Percentiles rank a stretch among this genome's conserved stretches.
Conservation (phyloP, 2,888 invertebrate species). For the Caenorhabditis sinica region DNA sequence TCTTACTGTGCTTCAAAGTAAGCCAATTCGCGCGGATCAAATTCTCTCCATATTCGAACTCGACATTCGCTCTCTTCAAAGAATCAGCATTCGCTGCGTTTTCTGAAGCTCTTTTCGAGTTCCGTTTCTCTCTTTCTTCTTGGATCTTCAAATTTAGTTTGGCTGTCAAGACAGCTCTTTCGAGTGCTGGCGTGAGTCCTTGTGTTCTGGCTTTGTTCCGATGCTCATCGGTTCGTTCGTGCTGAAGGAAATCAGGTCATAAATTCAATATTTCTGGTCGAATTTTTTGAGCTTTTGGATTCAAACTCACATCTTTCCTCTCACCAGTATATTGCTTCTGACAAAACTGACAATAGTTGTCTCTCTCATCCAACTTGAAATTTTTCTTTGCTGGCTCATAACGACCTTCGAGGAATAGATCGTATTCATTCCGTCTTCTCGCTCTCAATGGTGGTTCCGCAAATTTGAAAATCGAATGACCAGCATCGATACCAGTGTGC, state of each 20-base stretch:
- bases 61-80: constrained; percentile 31
- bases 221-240: constrained; percentile 61
- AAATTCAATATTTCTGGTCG: neutral
- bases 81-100: neutral
- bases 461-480: constrained; percentile 42
- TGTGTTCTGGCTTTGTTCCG: constrained; percentile 21
- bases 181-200: constrained; percentile 25
- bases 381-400: constrained; percentile 31
- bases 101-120: neutral
- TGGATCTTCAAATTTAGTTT: constrained; percentile 2
- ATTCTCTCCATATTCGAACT: constrained; percentile 56
- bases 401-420: constrained; percentile 15
- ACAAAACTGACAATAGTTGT: constrained; percentile 52
- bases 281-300: too few relatives aligned
- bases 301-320: constrained; percentile 18
- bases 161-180: constrained; percentile 41
- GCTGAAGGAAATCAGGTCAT: constrained; percentile 30
- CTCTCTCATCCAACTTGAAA: constrained; percentile 56
- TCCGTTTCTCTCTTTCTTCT: neutral
- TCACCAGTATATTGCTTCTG: constrained; percentile 3
- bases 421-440: constrained; percentile 11
- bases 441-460: constrained; percentile 16
- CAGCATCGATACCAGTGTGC: constrained; percentile 40
- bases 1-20: neutral
- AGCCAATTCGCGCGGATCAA: constrained; percentile 30